Conservation (phyloP, 2,797 vertebrate species). For the Parauchenoglanis punctatus region DNA sequence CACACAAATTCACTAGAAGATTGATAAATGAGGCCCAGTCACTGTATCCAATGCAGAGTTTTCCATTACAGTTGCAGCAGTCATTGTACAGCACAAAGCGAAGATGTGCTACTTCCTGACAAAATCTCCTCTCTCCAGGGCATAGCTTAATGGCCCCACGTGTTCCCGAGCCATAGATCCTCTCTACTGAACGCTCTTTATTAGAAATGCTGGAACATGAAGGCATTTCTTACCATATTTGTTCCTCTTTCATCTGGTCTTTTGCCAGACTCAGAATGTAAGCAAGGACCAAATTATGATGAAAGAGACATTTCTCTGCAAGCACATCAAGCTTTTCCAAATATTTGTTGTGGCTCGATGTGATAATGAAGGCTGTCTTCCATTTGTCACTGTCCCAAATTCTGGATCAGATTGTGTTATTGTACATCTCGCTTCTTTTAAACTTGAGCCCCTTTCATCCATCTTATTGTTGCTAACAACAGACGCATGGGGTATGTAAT, state of each 20-base stretch:
- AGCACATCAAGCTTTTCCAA: neutral
- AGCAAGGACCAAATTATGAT: neutral
- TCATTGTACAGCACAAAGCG: neutral
- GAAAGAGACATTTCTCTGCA: conserved; percentile 4
- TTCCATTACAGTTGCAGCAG: neutral
- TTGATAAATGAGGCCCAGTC: neutral
- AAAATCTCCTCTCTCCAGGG: neutral
- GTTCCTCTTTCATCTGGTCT: neutral
- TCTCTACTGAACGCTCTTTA: conserved; percentile 9
- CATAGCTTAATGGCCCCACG: conserved; percentile 6
- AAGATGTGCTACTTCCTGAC: neutral
- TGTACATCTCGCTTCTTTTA: neutral
- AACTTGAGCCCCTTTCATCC: conserved; percentile 13
- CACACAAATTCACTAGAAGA: neutral
- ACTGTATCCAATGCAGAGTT: neutral
- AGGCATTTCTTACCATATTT: conserved; percentile 12
- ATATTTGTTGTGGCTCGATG: neutral
- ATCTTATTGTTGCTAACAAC: neutral
- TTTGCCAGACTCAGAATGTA: conserved; percentile 3
- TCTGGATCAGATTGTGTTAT: neutral
- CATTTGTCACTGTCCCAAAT: neutral
- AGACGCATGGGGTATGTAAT: neutral
- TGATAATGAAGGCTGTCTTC: neutral
- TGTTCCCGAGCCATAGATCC: conserved; percentile 16
- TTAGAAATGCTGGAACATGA: neutral